A percentile compares a stretch with the other conserved stretches of the same genome.
These are phyloP conservation scores for Sphaerophoria rueppellii DNA, from an alignment of 2,888 invertebrate genomes.

Conservation along the genomic window DNA sequence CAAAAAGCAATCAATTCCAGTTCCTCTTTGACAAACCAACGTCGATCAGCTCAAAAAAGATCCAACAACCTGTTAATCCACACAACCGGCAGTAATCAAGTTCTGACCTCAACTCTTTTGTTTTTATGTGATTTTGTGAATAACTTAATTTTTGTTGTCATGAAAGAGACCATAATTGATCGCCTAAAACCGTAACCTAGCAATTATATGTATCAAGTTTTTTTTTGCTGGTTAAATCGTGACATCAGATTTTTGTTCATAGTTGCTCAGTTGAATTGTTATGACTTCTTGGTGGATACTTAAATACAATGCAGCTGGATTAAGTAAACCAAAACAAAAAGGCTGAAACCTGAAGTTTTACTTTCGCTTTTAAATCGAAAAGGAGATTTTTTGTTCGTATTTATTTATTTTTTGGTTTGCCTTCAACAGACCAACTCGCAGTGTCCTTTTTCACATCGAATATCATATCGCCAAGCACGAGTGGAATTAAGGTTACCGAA, in stretches of 20 bases:
- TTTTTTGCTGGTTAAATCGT: conserved; percentile 26
- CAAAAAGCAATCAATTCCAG: too few relatives aligned
- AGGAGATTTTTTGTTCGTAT: conserved; percentile 17
- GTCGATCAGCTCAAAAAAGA: conserved; percentile 31
- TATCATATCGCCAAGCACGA: conserved; percentile 15
- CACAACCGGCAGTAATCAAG: conserved; percentile 9
- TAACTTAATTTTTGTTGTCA: background rate
- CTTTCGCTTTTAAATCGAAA: conserved; percentile 68
- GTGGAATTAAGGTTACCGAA: conserved; percentile 57
- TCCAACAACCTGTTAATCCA: background rate
- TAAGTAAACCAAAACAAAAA: conserved; percentile 17
- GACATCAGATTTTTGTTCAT: conserved; percentile 44
- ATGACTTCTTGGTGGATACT: conserved; percentile 1
- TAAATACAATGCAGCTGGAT: conserved; percentile 18
- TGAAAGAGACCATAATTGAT: background rate
- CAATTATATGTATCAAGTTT: conserved; percentile 34
- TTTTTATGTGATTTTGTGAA: background rate
- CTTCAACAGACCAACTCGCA: conserved; percentile 46
- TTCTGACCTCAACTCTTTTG: conserved; percentile 50
- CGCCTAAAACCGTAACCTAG: conserved; percentile 7
- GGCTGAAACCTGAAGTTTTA: conserved; percentile 65
- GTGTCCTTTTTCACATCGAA: conserved; percentile 48
- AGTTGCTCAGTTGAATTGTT: background rate
- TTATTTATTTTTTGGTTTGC: conserved; percentile 21
- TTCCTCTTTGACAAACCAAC: background rate